phyloP scores from a whole-genome alignment of 1,140 invertebrate species.

The Capitella teleta region DNA sequence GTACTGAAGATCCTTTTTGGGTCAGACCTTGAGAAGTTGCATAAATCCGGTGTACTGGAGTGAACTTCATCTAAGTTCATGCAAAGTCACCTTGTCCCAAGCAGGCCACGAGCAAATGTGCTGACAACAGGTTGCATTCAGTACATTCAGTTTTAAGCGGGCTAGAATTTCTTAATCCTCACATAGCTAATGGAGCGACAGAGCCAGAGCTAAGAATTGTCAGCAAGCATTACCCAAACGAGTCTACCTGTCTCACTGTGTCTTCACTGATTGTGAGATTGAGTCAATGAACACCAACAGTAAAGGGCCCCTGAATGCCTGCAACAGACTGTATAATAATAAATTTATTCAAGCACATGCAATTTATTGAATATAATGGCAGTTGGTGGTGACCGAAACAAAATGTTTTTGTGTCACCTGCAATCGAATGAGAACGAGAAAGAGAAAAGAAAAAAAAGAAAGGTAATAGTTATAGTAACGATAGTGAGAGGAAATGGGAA shows the following conservation, averaged over 20 bases:
- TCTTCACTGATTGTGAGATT: background rate
- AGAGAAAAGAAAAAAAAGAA: background rate
- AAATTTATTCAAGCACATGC: background rate
- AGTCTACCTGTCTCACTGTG: background rate
- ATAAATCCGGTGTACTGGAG: background rate
- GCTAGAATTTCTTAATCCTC: background rate
- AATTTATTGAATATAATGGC: background rate
- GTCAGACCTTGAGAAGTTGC: background rate
- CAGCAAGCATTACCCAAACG: background rate
- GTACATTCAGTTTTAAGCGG: too few relatives aligned
- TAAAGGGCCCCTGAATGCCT: background rate
- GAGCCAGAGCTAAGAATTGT: background rate
- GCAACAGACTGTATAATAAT: background rate
- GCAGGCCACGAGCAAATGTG: too few relatives aligned
- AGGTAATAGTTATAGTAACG: background rate
- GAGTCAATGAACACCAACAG: background rate
- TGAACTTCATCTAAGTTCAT: too few relatives aligned
- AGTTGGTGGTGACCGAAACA: conserved; percentile 8
- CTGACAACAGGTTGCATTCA: too few relatives aligned
- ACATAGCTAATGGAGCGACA: background rate
- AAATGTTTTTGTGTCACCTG: background rate
- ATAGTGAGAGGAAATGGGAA: background rate
- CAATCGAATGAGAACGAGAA: background rate
- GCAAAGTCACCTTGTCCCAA: too few relatives aligned
- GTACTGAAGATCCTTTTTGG: background rate